Evolutionary conservation across 2,113 vertebrate genomes (phyloP).

Genomic region (Barnardius zonarius): DNA sequence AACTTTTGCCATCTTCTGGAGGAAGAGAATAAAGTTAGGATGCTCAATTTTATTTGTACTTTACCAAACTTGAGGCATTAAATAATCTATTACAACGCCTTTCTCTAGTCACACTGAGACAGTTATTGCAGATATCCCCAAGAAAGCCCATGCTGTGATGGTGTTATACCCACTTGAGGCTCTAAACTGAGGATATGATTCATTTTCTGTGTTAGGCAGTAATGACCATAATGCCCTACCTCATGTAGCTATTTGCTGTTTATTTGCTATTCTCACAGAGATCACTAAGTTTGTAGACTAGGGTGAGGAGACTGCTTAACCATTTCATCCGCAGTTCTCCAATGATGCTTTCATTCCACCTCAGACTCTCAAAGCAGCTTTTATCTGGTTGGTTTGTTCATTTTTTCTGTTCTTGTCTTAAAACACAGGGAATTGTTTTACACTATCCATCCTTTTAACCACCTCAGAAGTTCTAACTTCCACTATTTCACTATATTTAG

Average conservation of each 20-base stretch:
- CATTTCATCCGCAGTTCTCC: background rate
- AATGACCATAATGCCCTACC: background rate
- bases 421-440: background rate
- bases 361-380: background rate
- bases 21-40: slow-evolving; percentile 22
- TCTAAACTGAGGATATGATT: background rate
- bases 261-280: background rate
- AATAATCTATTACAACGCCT: background rate
- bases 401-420: background rate
- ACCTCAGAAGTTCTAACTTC: background rate
- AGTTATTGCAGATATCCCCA: background rate
- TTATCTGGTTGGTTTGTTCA: background rate
- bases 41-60: background rate
- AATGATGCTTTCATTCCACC: background rate
- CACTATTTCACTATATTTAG: background rate
- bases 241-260: background rate
- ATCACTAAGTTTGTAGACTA: background rate
- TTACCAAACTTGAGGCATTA: background rate
- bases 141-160: background rate
- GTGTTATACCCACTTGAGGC: background rate
- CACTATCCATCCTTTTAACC: background rate
- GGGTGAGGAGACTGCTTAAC: background rate
- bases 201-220: background rate
- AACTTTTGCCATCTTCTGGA: slow-evolving; percentile 63
- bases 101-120: background rate